Evolutionary conservation across 2,888 invertebrate species (phyloP).

Genomic region (Periphyllus acericola): DNA sequence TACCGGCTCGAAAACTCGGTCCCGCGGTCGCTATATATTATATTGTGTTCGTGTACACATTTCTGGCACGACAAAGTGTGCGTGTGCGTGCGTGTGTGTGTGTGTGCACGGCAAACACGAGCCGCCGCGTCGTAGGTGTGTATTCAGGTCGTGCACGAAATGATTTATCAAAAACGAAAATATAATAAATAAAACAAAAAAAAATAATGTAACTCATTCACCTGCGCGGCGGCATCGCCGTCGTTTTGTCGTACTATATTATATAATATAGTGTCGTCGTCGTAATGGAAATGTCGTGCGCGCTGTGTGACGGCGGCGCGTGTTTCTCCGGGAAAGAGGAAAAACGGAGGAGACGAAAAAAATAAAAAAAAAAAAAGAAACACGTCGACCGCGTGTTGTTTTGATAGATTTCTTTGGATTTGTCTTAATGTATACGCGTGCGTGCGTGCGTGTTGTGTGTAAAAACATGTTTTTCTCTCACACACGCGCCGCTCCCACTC

Average conservation of each 20-base stretch:
- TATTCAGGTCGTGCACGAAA: background rate
- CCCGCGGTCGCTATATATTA: too few relatives aligned
- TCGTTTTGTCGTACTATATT: background rate
- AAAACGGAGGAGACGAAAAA: background rate
- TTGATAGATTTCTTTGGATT: constrained; percentile 50
- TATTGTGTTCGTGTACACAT: too few relatives aligned
- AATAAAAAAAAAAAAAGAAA: background rate
- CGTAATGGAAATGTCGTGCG: constrained; percentile 38
- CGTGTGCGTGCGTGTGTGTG: too few relatives aligned
- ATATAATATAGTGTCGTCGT: too few relatives aligned
- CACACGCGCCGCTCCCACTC: background rate
- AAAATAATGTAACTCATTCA: background rate
- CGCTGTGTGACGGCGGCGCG: background rate
- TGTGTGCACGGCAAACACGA: background rate
- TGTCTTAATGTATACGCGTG: background rate
- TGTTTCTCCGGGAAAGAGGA: constrained; percentile 11
- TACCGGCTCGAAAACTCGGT: too few relatives aligned
- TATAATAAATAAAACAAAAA: background rate
- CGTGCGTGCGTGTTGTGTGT: constrained; percentile 1
- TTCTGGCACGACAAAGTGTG: too few relatives aligned
- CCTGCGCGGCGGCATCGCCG: background rate
- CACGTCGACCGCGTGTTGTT: constrained; percentile 44
- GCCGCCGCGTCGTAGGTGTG: background rate
- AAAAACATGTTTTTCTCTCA: constrained; percentile 39
- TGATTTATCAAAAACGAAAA: constrained; percentile 7